These are phyloP conservation scores for Bombus superbus DNA, from an alignment of 1,140 invertebrate genomes.

Conservation along the genomic window DNA sequence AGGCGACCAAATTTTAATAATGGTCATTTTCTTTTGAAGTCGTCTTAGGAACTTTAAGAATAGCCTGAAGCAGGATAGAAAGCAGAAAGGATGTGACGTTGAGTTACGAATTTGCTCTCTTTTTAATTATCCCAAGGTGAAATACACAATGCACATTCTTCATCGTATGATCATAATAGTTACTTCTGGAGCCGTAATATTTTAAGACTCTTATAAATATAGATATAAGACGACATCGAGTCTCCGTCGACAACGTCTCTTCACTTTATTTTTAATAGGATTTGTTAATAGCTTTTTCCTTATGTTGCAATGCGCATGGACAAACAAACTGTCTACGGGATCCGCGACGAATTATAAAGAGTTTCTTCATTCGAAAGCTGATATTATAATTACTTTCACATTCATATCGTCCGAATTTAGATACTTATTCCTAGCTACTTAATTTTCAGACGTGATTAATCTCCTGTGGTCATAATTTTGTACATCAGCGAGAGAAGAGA, in stretches of 20 bases:
- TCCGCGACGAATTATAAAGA: background rate
- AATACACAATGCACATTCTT: background rate
- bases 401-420: background rate
- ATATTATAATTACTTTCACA: background rate
- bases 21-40: background rate
- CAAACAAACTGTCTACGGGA: background rate
- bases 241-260: conserved; percentile 11
- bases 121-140: conserved; percentile 58
- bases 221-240: conserved; percentile 57
- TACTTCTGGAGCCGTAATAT: conserved; percentile 58
- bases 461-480: background rate
- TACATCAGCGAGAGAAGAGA: background rate
- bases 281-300: conserved; percentile 48
- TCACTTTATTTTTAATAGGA: conserved; percentile 68
- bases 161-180: conserved; percentile 66
- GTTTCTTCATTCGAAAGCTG: background rate
- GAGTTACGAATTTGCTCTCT: conserved; percentile 54
- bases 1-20: background rate
- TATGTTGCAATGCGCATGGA: background rate
- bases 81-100: conserved; percentile 24
- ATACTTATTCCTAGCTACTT: background rate
- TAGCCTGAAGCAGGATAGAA: background rate
- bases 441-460: background rate
- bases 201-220: conserved; percentile 70
- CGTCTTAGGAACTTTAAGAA: background rate